phyloP scores from a whole-genome alignment of 2,888 invertebrate species.

The Epicampocera succincta region DNA sequence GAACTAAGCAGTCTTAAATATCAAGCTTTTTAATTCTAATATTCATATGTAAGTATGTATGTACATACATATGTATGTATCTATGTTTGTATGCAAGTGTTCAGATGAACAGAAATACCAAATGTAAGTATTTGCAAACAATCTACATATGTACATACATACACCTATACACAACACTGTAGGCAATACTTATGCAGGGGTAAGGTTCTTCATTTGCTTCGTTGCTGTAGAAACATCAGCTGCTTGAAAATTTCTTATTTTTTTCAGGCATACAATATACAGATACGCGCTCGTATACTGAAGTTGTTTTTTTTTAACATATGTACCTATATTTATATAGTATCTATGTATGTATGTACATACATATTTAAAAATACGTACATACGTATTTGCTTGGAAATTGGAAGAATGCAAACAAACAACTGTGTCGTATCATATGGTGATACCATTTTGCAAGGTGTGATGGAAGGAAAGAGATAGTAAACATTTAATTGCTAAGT shows the following conservation, averaged over 20 bases:
- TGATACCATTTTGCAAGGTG: conserved; percentile 31
- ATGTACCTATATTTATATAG: conserved; percentile 18
- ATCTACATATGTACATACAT: not conserved
- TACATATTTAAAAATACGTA: not conserved
- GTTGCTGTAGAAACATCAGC: not conserved
- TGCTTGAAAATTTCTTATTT: not conserved
- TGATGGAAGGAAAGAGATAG: conserved; percentile 39
- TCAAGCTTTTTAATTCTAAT: no score
- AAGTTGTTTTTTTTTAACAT: conserved; percentile 9
- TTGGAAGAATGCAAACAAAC: conserved; percentile 39
- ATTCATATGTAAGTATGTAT: no score
- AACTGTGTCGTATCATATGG: conserved; percentile 18
- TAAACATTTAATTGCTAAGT: conserved; percentile 12
- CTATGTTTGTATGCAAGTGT: not conserved
- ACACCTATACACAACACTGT: not conserved
- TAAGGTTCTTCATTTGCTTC: not conserved
- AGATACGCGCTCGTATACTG: not conserved
- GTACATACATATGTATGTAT: not conserved
- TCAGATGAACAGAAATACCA: no score
- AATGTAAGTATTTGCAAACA: no score
- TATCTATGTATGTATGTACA: not conserved
- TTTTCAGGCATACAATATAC: not conserved
- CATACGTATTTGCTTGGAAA: not conserved
- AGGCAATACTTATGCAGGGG: not conserved
- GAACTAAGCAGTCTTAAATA: no score